These are phyloP conservation scores for Petrocephalus zakoni DNA, from an alignment of 2,113 vertebrate species.

Conservation along the genomic window DNA sequence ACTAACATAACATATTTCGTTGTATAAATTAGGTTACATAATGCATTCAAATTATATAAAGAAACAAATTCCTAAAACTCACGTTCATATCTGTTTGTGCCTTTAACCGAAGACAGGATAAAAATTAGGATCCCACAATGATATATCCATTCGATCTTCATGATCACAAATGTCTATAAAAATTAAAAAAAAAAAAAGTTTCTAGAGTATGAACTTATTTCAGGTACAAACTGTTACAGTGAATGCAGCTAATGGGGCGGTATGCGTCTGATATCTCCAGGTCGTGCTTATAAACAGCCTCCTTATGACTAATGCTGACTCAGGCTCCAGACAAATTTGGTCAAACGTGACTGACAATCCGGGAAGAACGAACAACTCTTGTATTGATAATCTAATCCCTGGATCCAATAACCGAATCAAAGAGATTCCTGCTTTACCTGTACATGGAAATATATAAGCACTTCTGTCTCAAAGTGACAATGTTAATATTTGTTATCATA, in stretches of 20 bases:
- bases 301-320: slow-evolving; percentile 21
- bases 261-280: neutral
- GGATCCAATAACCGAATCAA: neutral
- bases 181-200: neutral
- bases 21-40: neutral
- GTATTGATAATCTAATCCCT: neutral
- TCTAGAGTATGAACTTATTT: neutral
- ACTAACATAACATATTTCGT: neutral
- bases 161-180: neutral
- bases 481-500: neutral
- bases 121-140: slow-evolving; percentile 33
- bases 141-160: slow-evolving; percentile 42
- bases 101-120: slow-evolving; percentile 28
- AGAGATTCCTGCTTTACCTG: neutral
- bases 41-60: neutral
- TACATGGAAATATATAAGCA: neutral
- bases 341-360: slow-evolving; percentile 14
- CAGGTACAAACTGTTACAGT: neutral
- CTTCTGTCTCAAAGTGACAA: neutral
- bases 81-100: slow-evolving; percentile 37
- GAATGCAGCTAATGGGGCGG: neutral
- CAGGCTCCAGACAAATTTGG: neutral
- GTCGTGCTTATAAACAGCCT: slow-evolving; percentile 15
- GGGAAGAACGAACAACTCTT: neutral
- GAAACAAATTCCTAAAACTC: slow-evolving; percentile 8